phyloP scores from a whole-genome alignment of 2,797 vertebrate genomes.

The Hydrophis major region DNA sequence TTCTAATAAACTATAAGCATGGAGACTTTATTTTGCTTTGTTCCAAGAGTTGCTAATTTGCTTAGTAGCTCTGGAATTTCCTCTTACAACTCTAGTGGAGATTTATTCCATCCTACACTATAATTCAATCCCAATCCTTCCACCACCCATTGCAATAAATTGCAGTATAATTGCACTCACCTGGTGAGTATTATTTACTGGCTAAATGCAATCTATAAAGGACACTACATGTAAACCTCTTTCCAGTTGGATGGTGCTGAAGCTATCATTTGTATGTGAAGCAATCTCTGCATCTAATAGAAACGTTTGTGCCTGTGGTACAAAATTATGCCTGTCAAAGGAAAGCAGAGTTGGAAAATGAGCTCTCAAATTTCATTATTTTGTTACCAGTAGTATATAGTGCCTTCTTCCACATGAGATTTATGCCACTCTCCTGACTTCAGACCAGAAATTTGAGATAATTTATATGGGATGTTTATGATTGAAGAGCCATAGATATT shows the following conservation, averaged over 20 bases:
- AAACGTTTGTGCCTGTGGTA: slow-evolving; percentile 29
- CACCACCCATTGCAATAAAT: not conserved
- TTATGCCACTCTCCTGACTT: slow-evolving; percentile 40
- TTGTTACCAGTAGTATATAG: slow-evolving; percentile 44
- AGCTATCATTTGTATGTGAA: slow-evolving; percentile 28
- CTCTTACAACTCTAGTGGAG: slow-evolving; percentile 29
- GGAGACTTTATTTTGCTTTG: not conserved
- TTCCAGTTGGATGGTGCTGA: slow-evolving; percentile 19
- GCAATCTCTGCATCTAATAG: slow-evolving; percentile 3
- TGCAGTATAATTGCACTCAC: slow-evolving; percentile 17
- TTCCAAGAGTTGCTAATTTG: slow-evolving; percentile 31
- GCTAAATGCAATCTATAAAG: slow-evolving; percentile 1
- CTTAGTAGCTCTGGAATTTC: slow-evolving; percentile 32
- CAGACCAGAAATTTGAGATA: slow-evolving; percentile 39
- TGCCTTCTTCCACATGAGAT: slow-evolving; percentile 25
- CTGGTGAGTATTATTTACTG: slow-evolving; percentile 2
- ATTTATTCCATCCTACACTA: slow-evolving; percentile 4
- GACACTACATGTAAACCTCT: not conserved
- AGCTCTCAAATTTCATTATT: slow-evolving; percentile 21
- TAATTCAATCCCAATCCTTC: not conserved
- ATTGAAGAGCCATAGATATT: slow-evolving; percentile 55
- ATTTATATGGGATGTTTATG: slow-evolving; percentile 52
- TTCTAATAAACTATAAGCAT: slow-evolving; percentile 42
- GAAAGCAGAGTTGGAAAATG: slow-evolving; percentile 46
- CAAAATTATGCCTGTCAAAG: slow-evolving; percentile 49